Conservation (phyloP, 2,888 invertebrate genomes). For the Nomada lathburiana region DNA sequence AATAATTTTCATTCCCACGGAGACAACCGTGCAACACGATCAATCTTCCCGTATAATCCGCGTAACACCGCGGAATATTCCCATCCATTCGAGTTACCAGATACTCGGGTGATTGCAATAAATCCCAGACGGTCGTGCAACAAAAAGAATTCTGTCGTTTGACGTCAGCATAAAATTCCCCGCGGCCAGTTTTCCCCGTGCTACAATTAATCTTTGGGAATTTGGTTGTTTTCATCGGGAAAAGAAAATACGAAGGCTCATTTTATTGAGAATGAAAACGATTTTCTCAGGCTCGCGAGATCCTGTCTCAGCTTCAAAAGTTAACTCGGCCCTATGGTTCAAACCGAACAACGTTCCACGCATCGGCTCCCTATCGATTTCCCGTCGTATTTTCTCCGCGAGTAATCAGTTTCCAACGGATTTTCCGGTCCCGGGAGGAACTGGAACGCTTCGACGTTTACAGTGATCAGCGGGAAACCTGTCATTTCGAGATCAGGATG, state of each 20-base stretch:
- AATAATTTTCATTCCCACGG: too few relatives aligned
- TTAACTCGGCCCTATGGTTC: slow-evolving; percentile 1
- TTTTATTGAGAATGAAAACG: slow-evolving; percentile 45
- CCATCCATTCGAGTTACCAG: not conserved
- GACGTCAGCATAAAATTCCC: not conserved
- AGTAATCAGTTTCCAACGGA: slow-evolving; percentile 60
- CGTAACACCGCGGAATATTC: not conserved
- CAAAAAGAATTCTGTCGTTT: slow-evolving; percentile 2
- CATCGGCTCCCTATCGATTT: slow-evolving; percentile 58
- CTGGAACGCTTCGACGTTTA: slow-evolving; percentile 35
- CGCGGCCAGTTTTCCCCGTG: not conserved
- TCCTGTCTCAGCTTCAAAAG: slow-evolving; percentile 49
- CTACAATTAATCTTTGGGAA: not conserved
- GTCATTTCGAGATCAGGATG: not conserved
- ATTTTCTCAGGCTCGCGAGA: slow-evolving; percentile 40
- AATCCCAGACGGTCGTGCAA: not conserved
- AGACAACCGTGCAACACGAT: too few relatives aligned
- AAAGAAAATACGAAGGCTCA: slow-evolving; percentile 1
- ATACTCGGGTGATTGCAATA: not conserved
- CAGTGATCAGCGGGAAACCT: not conserved
- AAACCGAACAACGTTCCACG: slow-evolving; percentile 44
- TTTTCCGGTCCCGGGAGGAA: slow-evolving; percentile 25
- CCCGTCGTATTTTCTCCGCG: slow-evolving; percentile 56
- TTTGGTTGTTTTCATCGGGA: not conserved
- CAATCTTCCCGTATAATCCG: not conserved